phyloP scores from a whole-genome alignment of 2,113 vertebrate species.

The Dunckerocampus dactyliophorus region DNA sequence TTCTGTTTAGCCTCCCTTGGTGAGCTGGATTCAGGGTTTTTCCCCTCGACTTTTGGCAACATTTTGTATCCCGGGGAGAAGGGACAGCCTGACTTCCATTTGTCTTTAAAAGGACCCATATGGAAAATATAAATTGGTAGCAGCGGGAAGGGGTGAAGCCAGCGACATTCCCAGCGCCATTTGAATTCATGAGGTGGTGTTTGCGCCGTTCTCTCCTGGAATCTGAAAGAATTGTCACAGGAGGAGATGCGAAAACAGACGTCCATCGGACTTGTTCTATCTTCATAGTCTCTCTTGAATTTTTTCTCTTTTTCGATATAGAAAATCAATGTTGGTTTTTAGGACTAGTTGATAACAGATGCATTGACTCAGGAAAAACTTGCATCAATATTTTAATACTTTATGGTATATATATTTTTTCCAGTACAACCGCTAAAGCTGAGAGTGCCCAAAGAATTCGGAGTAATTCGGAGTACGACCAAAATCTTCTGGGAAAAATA shows the following conservation, averaged over 20 bases:
- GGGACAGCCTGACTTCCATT: constrained; percentile 63
- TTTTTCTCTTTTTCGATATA: background rate
- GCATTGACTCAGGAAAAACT: no score
- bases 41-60: constrained; percentile 75
- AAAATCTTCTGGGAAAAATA: no score
- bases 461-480: no score
- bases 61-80: constrained; percentile 62
- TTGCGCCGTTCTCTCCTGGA: constrained; percentile 49
- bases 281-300: background rate
- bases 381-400: no score
- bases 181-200: constrained; percentile 68
- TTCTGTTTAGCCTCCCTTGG: constrained; percentile 68
- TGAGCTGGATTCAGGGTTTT: constrained; percentile 72
- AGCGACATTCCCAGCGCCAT: constrained; percentile 67
- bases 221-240: constrained; percentile 62
- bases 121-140: constrained; percentile 78
- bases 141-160: constrained; percentile 55
- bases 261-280: background rate
- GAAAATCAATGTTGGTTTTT: background rate
- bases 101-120: constrained; percentile 68
- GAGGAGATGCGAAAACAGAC: constrained; percentile 14
- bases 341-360: background rate
- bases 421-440: no score
- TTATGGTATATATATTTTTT: no score
- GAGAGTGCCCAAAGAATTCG: no score